These are phyloP conservation scores for Plestiodon gilberti DNA, from an alignment of 2,113 vertebrate genomes.

Conservation along the genomic window DNA sequence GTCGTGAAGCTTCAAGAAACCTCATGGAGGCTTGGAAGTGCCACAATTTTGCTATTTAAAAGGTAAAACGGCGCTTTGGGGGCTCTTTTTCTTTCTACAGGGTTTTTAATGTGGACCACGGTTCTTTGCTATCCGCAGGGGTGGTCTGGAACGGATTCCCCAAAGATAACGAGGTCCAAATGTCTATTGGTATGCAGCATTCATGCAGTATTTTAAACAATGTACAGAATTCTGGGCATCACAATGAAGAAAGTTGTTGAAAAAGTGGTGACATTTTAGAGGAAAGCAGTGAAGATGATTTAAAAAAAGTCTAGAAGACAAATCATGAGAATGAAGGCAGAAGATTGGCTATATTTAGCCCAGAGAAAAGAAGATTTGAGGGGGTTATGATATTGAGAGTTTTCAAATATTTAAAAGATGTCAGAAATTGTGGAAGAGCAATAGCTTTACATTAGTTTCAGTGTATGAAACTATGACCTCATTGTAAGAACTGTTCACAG, in stretches of 20 bases:
- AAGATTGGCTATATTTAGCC: neutral
- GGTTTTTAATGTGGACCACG: too few species aligned
- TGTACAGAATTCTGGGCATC: neutral
- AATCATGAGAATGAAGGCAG: neutral
- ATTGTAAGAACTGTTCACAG: neutral
- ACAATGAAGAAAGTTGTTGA: neutral
- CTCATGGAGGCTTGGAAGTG: too few species aligned
- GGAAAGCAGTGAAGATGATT: neutral
- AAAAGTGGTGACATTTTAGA: neutral
- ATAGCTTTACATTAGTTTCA: neutral
- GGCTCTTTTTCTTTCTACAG: too few species aligned
- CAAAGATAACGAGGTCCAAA: too few species aligned
- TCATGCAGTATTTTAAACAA: neutral
- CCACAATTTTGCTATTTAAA: too few species aligned
- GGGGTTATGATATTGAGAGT: neutral
- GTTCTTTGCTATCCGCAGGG: too few species aligned
- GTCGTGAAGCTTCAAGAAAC: too few species aligned
- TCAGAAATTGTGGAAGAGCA: neutral
- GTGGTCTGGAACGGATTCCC: too few species aligned
- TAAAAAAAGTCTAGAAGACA: neutral
- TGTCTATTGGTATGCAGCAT: neutral
- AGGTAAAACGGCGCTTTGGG: too few species aligned
- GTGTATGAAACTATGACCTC: neutral
- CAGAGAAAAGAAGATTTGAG: neutral
- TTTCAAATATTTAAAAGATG: slow-evolving; percentile 18